phyloP scores from a whole-genome alignment of 2,113 vertebrate species.

The Corydoras sp. region DNA sequence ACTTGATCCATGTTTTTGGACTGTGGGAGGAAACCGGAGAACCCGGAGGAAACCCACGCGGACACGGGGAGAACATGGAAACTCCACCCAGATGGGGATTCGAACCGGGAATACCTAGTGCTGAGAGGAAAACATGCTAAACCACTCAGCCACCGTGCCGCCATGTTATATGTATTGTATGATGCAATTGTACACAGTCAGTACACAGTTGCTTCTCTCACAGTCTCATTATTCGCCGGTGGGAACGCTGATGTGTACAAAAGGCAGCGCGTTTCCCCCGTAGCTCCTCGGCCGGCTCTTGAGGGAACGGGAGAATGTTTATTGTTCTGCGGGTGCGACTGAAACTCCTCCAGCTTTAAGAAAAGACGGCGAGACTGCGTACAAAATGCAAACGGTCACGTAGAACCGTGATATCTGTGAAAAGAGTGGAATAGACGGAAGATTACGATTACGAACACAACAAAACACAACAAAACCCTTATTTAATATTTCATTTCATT shows the following conservation, averaged over 20 bases:
- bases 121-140: too few relatives aligned
- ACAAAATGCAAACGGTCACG: background rate
- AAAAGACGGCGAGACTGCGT: background rate
- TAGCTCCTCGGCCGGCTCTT: conserved; percentile 2
- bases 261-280: background rate
- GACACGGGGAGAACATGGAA: too few relatives aligned
- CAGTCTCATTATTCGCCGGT: background rate
- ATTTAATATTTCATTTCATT: too few relatives aligned
- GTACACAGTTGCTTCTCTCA: background rate
- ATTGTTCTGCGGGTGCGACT: conserved; percentile 18
- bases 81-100: too few relatives aligned
- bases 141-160: too few relatives aligned
- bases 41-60: too few relatives aligned
- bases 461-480: too few relatives aligned
- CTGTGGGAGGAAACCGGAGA: too few relatives aligned
- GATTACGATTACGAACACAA: too few relatives aligned
- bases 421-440: background rate
- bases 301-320: conserved; percentile 8
- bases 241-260: background rate
- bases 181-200: background rate
- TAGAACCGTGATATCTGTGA: background rate
- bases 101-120: too few relatives aligned
- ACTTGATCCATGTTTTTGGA: too few relatives aligned
- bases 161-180: too few relatives aligned
- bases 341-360: background rate